phyloP scores from a whole-genome alignment of 2,113 vertebrate species.

The Neolamprologus longior region DNA sequence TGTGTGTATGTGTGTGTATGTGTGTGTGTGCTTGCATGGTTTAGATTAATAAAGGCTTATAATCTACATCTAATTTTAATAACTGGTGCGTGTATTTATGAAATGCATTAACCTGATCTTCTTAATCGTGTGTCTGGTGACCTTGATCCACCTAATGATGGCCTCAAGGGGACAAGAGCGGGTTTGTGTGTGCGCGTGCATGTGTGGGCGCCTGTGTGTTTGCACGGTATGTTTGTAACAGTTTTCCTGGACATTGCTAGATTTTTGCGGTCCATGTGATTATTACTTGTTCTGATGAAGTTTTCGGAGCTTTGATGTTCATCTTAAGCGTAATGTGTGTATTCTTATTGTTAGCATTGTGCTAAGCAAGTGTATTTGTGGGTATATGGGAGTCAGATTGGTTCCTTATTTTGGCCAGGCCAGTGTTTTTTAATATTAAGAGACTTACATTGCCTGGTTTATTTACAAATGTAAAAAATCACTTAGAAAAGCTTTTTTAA shows the following conservation, averaged over 20 bases:
- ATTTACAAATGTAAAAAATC: not conserved
- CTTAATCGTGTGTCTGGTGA: constrained; percentile 36
- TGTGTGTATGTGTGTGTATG: not conserved
- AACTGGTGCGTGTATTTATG: not conserved
- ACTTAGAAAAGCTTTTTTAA: not conserved
- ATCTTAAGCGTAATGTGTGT: not conserved
- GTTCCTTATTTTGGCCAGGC: not conserved
- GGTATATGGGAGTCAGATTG: not conserved
- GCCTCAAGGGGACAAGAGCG: not conserved
- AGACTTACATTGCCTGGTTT: not conserved
- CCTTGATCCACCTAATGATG: constrained; percentile 25
- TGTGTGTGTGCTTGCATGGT: not conserved
- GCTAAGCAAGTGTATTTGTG: not conserved
- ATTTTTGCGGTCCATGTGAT: not conserved
- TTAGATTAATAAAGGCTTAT: not conserved
- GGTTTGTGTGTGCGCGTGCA: not conserved
- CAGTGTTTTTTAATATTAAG: not conserved
- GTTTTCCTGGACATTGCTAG: not conserved
- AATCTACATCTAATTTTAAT: not conserved
- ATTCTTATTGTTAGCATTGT: not conserved
- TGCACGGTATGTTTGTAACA: not conserved
- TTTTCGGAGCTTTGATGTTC: not conserved
- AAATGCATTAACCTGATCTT: constrained; percentile 15
- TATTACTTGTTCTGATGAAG: not conserved
- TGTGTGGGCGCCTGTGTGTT: not conserved